Evolutionary conservation across 1,140 invertebrate genomes (phyloP), one percentile per base, ranked within the genome.

Genomic region (Glossosoma conforme): DNA sequence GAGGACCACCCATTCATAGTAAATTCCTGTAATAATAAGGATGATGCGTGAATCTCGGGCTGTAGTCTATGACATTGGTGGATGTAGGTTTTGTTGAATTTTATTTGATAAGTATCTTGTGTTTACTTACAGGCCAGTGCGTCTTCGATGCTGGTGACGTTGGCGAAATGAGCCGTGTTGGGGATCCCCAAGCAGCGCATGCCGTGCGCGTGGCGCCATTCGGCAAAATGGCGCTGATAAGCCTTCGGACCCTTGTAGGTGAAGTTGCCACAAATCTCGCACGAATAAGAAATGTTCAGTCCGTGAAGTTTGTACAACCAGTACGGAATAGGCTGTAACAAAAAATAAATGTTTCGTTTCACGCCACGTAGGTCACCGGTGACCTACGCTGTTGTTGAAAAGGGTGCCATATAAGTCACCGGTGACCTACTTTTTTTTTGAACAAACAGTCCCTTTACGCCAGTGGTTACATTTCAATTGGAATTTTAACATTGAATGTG

Each of bases 301-400:
- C 97, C 97, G 69, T 99, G 97, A 4, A 99, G 73, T 76, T 99
- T 99, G 69, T 99, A 99, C 19, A 99, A 71, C 97, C 97, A 99
- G 70, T 99, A 99, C 0, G 97, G 97, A 64, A 98, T 98, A 0
- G 95, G 95, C 77, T 84, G 60, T 56, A 77, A 76, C 48, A 59
- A 46, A 49, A 47, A 22, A 47, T 1, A 44, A 33, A n/a, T n/a
- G n/a, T n/a, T n/a, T n/a, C n/a, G n/a, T n/a, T n/a, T n/a, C n/a
- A n/a, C n/a, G n/a, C n/a, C n/a, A n/a, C n/a, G n/a, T n/a, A n/a
- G n/a, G n/a, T n/a, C n/a, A n/a, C n/a, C n/a, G n/a, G n/a, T n/a
- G n/a, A n/a, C n/a, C n/a, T n/a, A n/a, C n/a, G n/a, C n/a, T n/a
- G n/a, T n/a, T n/a, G n/a, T n/a, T n/a, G n/a, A n/a, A n/a, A n/a